A percentile compares a stretch with the other conserved stretches of the same genome.
phyloP scores from a whole-genome alignment of 2,888 invertebrate species.

The Megastigmus dorsalis region DNA sequence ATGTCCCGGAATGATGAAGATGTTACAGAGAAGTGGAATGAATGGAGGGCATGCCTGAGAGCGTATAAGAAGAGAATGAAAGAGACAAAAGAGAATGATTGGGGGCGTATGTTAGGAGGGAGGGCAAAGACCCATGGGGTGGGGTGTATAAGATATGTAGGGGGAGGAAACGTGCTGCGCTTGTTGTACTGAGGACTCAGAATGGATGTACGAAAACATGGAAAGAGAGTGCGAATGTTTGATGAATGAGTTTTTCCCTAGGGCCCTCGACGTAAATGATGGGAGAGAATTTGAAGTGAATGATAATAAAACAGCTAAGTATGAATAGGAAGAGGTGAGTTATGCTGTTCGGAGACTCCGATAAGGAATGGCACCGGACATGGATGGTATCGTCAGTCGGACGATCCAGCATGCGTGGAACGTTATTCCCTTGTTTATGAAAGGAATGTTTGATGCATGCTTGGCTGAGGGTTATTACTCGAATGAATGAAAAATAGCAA shows the following conservation, averaged over 20 bases:
- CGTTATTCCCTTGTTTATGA: constrained; percentile 6
- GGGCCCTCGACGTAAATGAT: not conserved
- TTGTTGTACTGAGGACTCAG: not conserved
- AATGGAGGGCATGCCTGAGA: not conserved
- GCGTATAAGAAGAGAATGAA: not conserved
- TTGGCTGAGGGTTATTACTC: not conserved
- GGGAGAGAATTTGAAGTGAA: not conserved
- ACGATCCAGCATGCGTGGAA: not conserved
- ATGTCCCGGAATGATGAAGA: no score
- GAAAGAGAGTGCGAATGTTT: not conserved
- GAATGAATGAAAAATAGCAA: no score
- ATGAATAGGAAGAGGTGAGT: not conserved
- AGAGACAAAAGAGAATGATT: not conserved
- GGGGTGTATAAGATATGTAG: not conserved
- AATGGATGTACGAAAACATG: not conserved
- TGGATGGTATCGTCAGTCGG: constrained; percentile 16
- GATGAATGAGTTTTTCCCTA: not conserved
- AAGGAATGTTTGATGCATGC: constrained; percentile 20
- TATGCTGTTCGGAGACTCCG: not conserved
- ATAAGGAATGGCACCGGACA: not conserved
- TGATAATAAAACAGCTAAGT: not conserved
- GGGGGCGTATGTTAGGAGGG: not conserved
- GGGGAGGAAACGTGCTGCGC: not conserved
- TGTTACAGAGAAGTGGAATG: not conserved
- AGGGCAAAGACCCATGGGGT: not conserved